Evolutionary conservation across 2,113 vertebrate species (phyloP).

Genomic region (Callionymus lyra): DNA sequence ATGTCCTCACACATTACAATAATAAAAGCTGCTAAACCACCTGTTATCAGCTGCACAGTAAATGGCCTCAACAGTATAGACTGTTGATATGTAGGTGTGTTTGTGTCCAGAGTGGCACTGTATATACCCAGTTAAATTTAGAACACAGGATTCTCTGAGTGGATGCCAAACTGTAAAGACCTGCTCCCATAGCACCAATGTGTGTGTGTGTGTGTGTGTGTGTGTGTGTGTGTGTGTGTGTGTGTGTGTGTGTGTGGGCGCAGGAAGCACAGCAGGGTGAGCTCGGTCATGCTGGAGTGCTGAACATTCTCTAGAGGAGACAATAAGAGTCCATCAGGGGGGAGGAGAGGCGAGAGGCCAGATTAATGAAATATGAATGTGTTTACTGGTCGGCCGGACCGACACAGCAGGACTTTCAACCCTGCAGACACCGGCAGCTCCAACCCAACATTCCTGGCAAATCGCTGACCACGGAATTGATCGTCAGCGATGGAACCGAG

Average conservation of each 20-base stretch:
- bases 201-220: conserved; percentile 28
- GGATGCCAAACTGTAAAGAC: conserved; percentile 21
- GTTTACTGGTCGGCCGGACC: conserved; percentile 47
- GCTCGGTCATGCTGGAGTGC: conserved; percentile 34
- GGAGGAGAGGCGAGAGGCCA: conserved; percentile 34
- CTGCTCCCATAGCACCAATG: conserved; percentile 22
- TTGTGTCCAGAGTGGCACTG: conserved; percentile 9
- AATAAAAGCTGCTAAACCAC: neutral
- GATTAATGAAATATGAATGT: conserved; percentile 60
- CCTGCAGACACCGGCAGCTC: too few relatives aligned
- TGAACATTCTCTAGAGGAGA: conserved; percentile 47
- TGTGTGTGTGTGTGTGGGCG: conserved; percentile 28
- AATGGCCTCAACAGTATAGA: too few relatives aligned
- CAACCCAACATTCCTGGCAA: too few relatives aligned
- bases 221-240: conserved; percentile 27
- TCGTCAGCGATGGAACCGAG: too few relatives aligned
- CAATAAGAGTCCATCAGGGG: conserved; percentile 39
- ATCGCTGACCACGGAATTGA: too few relatives aligned
- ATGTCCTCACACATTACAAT: too few relatives aligned
- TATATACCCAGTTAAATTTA: conserved; percentile 29
- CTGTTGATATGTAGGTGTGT: conserved; percentile 11
- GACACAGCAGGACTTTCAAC: conserved; percentile 8
- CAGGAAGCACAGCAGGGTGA: conserved; percentile 30
- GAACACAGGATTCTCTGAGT: conserved; percentile 9
- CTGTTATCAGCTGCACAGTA: neutral